These are phyloP conservation scores for Gorsachius magnificus DNA, from an alignment of 2,797 vertebrate species.

Conservation along the genomic window DNA sequence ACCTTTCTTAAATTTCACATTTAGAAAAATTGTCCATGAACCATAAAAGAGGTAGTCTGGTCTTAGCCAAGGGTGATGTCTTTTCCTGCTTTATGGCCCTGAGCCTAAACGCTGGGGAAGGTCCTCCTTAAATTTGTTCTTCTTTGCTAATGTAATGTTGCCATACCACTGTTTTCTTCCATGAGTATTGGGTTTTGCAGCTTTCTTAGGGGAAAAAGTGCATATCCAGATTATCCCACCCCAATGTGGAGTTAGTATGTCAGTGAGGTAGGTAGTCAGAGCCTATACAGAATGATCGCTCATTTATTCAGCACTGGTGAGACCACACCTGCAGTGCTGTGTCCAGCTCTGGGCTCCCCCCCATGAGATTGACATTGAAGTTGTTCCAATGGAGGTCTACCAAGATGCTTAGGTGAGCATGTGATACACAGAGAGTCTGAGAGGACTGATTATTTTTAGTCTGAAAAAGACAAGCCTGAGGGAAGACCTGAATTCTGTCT, in stretches of 20 bases:
- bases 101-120: neutral
- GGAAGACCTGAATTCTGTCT: neutral
- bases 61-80: neutral
- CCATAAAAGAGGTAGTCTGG: neutral
- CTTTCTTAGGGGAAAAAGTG: neutral
- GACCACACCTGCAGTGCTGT: neutral
- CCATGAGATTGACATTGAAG: rapidly evolving
- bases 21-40: neutral
- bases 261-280: neutral
- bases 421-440: neutral
- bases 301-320: neutral
- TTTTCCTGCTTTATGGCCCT: neutral
- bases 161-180: neutral
- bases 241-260: too few relatives aligned
- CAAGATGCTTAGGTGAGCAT: neutral
- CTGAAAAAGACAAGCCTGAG: neutral
- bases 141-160: neutral
- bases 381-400: neutral
- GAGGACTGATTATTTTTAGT: neutral
- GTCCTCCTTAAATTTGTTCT: neutral
- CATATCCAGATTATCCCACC: neutral
- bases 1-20: neutral
- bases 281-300: neutral
- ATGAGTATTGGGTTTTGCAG: neutral
- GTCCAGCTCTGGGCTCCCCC: neutral